Evolutionary conservation across 1,140 invertebrate species (phyloP).

Genomic region (Diabrotica virgifera): DNA sequence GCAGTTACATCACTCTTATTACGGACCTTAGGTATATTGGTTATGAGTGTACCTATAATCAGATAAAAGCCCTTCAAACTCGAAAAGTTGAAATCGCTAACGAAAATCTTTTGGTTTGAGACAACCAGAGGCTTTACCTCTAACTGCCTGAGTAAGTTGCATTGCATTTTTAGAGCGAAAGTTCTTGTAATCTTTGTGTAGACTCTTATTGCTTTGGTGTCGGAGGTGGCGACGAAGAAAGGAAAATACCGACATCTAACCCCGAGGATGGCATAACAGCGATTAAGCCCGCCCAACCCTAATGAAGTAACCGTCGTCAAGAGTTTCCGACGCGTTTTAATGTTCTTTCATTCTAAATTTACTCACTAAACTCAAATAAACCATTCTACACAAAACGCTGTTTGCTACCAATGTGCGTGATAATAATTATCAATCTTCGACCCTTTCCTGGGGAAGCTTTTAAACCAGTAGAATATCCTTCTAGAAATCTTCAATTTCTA

Average conservation of each 20-base stretch:
- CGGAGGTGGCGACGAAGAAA: slow-evolving; percentile 32
- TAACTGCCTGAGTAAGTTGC: slow-evolving; percentile 19
- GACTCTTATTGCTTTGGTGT: slow-evolving; percentile 44
- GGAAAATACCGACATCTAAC: slow-evolving; percentile 35
- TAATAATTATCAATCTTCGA: too few species aligned
- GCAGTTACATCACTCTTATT: too few species aligned
- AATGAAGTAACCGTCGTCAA: slow-evolving; percentile 52
- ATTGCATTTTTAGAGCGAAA: slow-evolving; percentile 38
- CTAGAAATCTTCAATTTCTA: too few species aligned
- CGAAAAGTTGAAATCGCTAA: background rate
- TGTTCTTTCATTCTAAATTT: too few species aligned
- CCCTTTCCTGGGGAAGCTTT: too few species aligned
- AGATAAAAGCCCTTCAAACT: background rate
- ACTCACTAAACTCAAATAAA: too few species aligned
- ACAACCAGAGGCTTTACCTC: background rate
- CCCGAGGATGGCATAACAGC: slow-evolving; percentile 42
- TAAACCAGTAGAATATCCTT: too few species aligned
- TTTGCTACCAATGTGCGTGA: too few species aligned
- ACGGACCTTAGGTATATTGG: too few species aligned
- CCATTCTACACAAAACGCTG: too few species aligned
- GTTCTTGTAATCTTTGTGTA: slow-evolving; percentile 48
- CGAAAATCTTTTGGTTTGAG: background rate
- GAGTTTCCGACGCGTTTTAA: slow-evolving; percentile 50
- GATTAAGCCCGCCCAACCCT: slow-evolving; percentile 49
- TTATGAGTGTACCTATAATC: background rate